A percentile compares a stretch with the other conserved stretches of the same genome.
Conservation (phyloP, 2,113 vertebrate species). For the Pimephales promelas region DNA sequence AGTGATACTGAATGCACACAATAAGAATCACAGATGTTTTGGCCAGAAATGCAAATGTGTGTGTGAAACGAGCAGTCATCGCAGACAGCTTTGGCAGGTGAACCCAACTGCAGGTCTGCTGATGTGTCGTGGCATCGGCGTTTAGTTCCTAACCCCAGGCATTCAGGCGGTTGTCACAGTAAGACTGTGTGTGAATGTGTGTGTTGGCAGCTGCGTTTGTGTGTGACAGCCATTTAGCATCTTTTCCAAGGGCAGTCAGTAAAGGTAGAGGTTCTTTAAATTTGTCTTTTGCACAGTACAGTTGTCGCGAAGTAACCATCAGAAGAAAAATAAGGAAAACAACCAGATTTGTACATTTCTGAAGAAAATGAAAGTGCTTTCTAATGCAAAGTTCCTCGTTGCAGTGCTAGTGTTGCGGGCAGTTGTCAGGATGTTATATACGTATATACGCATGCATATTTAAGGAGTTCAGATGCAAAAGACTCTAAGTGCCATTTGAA, state of each 20-base stretch:
- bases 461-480: too few species aligned
- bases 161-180: conserved; percentile 69
- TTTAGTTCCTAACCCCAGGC: conserved; percentile 74
- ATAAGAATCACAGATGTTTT: conserved; percentile 18
- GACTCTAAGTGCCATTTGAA: too few species aligned
- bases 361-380: neutral
- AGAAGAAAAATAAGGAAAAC: neutral
- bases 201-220: conserved; percentile 64
- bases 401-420: neutral
- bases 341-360: neutral
- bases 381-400: neutral
- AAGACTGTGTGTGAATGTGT: conserved; percentile 65
- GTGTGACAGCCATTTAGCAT: conserved; percentile 48
- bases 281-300: neutral
- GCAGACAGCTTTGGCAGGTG: conserved; percentile 72
- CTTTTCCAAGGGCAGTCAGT: neutral
- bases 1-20: conserved; percentile 4
- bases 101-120: conserved; percentile 59
- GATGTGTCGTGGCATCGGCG: conserved; percentile 72
- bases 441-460: too few species aligned
- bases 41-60: conserved; percentile 29
- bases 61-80: conserved; percentile 57
- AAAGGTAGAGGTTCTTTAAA: neutral
- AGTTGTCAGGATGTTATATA: neutral
- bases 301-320: neutral